Base-by-base conservation (phyloP, 2,113 vertebrate species). In the Nothobranchius furzeri region DNA sequence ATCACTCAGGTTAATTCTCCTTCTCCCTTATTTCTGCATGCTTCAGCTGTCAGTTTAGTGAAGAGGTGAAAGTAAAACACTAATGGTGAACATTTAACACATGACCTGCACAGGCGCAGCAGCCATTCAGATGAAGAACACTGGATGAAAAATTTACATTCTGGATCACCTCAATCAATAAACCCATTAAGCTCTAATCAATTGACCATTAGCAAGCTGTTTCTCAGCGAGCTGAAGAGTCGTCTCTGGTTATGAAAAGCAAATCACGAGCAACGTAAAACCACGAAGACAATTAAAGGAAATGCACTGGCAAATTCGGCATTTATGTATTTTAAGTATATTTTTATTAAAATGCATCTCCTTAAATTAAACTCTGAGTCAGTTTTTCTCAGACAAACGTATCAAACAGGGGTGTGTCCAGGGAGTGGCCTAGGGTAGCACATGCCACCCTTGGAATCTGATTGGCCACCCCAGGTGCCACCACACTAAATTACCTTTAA, bases 131-230 rank as follows among this genome's bases (percentile, higher is more conserved):
- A 81, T 79, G 75, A 66, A 78, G 70, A 87, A 76, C 76, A 68
- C 9, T 15, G 58, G 76, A 82, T 84, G 81, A 81, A 81, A 80
- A 85, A 91, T 90, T 73, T 87, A 79, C 85, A 86, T 86, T 85
- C 75, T 37, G 71, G 69, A 84, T 86, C 76, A 82, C 71, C 68
- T 65, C 63, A 76, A 88, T 92, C 89, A 87, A 92, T 90, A 91
- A 61, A 79, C 86, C 81, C 85, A 91, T 91, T 90, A 91, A 78
- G 81, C 65, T 49, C 72, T 81, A 85, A 90, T 92, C 89, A 91
- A 91, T 88, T 85, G 75, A 73, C 83, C 76, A 90, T 92, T 90
- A 92, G 90, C 85, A 85, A 86, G 79, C 78, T 69, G 84, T 86
- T 89, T 85, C 82, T 84, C 70, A 75, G 68, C 76, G 12, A 35